Base-by-base conservation (phyloP, 1,140 invertebrate genomes). In the Centruroides vittatus region DNA sequence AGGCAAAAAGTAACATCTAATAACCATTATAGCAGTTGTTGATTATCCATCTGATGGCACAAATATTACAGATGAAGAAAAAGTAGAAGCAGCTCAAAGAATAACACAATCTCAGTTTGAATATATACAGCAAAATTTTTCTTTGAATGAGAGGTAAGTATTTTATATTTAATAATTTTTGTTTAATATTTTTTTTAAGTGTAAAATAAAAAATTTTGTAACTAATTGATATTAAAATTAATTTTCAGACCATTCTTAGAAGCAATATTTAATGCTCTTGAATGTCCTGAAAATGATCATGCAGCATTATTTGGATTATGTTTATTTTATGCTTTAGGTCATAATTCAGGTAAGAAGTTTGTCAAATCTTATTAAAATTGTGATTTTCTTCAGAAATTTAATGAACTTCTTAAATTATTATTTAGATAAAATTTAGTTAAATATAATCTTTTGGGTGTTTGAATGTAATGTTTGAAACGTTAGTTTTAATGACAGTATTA, bases 21-120 rank as follows among this genome's bases (percentile, higher is more conserved):
- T 51, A 11, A 51, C 10, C 12, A 10, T 51, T 51, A 11, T 13
- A 51, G 12, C 23, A 34, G 41, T 41, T 41, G 41, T 41, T 41
- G 51, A 53, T 36, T 34, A 23, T 36, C 51, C 35, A 23, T 23
- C 23, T 59, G 58, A 59, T 48, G 73, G 71, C 10, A 53, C 63
- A 35, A 95, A 93, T 76, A 89, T 93, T 34, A 94, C 91, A 0
- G 91, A 96, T 70, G 92, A 96, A 73, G 90, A 95, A 68, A 94
- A 95, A 67, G 64, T 59, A 49, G 47, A 61, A 23, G 53, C 62
- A 60, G 61, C 67, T 35, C 47, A 61, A 36, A 65, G 61, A 48
- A 60, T 23, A 61, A 71, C 58, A 67, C 68, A 58, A 23, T 58
- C 23, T 41, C 46, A 54, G 41, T 34, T 59, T 55, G 63, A 65